Evolutionary conservation across 2,888 invertebrate species (phyloP), one percentile per base, ranked within the genome.

Genomic region (Chrysotoxum bicinctum): DNA sequence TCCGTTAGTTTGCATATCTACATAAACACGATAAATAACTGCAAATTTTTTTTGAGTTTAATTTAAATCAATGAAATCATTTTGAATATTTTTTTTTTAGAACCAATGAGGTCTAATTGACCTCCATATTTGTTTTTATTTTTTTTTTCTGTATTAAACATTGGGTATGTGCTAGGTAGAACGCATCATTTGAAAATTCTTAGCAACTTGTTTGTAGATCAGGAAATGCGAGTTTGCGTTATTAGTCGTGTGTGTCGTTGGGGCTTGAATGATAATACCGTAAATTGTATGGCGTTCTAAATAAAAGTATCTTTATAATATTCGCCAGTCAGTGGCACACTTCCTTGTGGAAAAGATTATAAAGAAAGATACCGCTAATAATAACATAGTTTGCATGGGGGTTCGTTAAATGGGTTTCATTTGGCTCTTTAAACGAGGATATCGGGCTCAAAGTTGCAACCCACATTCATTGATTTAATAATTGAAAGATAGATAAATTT

Each of bases 201-300:
- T 2, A 12, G 23, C n/a, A 75, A 32, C 83, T 45, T 50, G 66
- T 21, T 12, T 45, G 32, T 45, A 6, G 30, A 76, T 80, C 84
- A 85, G 84, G 84, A 85, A 80, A 73, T 76, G 84, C 76, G 72
- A 62, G 76, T 80, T 50, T 68, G 37, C 16, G 23, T 40, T 37
- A 7, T 37, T 14, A 12, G 7, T 45, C 0, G 10, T 4, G 16
- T 50, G 14, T 50, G 14, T 50, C 14, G 62, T 64, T 84, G 69
- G 66, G 70, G 66, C 74, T 14, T 10, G 14, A 35, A 70, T 75
- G 84, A 76, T 66, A 54, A 21, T 26, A 62, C 74, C 56, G 69
- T 60, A 76, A 75, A 70, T 76, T 81, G 60, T 68, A 68, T 16
- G n/a, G 21, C 52, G 68, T 77, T 78, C 77, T 73, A 54, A 69